Evolutionary conservation across 2,113 vertebrate species (phyloP).

Genomic region (Pygoscelis antarcticus): DNA sequence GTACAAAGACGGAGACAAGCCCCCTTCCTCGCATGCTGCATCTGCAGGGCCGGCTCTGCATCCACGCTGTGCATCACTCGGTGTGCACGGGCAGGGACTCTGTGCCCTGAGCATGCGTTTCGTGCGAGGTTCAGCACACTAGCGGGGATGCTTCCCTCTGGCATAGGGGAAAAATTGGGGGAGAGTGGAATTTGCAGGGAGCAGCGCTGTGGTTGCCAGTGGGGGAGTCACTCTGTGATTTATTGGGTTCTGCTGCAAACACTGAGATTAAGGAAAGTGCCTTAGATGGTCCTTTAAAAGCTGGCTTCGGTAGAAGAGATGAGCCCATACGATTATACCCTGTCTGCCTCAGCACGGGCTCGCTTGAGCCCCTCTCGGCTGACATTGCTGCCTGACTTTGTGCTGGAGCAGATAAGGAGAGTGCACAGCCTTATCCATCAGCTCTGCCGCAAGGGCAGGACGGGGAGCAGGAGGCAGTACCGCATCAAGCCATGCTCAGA

Average conservation of each 20-base stretch:
- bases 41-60: accelerated
- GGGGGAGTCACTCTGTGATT: background rate
- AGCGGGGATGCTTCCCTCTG: accelerated
- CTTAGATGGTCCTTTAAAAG: slow-evolving; percentile 42
- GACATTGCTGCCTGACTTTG: background rate
- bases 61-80: accelerated
- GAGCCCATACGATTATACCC: background rate
- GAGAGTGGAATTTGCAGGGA: background rate
- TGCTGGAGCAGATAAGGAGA: background rate
- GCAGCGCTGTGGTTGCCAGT: accelerated
- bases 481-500: accelerated
- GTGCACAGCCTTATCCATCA: background rate
- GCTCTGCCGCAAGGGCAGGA: background rate
- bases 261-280: background rate
- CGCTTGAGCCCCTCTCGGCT: background rate
- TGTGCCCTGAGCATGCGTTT: accelerated
- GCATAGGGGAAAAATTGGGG: background rate
- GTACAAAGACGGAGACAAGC: background rate
- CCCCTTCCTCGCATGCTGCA: accelerated
- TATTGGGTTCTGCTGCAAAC: background rate
- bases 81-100: background rate
- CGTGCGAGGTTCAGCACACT: accelerated
- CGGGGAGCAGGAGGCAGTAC: accelerated
- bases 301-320: background rate
- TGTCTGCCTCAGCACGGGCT: background rate